A percentile compares a stretch with the other conserved stretches of the same genome.
Conservation (phyloP, 2,113 vertebrate species). For the Heliornis fulica region DNA sequence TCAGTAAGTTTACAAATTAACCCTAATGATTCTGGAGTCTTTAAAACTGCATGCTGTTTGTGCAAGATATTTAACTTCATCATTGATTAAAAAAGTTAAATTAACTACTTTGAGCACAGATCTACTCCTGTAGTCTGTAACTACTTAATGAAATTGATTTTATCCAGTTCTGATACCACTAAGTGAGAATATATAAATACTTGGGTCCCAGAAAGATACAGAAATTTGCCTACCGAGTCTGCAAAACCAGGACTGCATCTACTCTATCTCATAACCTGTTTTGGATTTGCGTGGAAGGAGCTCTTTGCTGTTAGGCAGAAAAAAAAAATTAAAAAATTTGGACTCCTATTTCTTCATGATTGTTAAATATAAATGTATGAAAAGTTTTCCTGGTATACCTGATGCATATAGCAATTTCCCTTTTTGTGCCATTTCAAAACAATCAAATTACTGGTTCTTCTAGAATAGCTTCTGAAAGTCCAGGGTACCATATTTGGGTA, state of each 20-base stretch:
- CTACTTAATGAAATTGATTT: not conserved
- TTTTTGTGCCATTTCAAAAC: constrained; percentile 16
- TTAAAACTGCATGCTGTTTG: not conserved
- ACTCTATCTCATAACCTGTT: not conserved
- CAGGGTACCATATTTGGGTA: not conserved
- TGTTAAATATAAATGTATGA: not conserved
- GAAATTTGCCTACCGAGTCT: not conserved
- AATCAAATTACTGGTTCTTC: not conserved
- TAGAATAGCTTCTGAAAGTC: not conserved
- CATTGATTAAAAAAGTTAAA: not conserved
- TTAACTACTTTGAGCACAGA: not conserved
- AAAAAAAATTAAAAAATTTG: not conserved
- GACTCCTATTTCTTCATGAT: not conserved
- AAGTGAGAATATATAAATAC: not conserved
- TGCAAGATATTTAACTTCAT: not conserved
- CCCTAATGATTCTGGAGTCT: not conserved
- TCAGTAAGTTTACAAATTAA: not conserved
- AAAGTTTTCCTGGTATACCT: not conserved
- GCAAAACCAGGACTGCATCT: not conserved
- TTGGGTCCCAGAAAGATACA: not conserved
- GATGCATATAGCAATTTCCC: not conserved
- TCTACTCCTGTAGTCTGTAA: not conserved
- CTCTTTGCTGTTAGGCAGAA: not conserved
- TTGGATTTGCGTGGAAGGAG: not conserved
- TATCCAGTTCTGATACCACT: not conserved